These are phyloP conservation scores for Monochamus alternatus DNA, from an alignment of 2,888 invertebrate genomes.

Conservation along the genomic window DNA sequence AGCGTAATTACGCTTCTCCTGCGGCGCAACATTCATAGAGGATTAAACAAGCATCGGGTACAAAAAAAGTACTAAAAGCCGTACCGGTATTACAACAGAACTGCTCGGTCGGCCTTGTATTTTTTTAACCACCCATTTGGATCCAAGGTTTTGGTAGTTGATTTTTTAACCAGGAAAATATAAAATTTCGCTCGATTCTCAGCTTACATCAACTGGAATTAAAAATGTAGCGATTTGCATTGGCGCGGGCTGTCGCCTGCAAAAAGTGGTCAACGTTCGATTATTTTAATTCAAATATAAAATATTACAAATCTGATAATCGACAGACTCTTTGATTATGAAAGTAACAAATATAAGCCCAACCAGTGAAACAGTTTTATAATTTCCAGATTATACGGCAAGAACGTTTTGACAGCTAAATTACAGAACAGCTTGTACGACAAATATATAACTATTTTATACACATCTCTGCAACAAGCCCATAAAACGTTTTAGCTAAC, in stretches of 20 bases:
- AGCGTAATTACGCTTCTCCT: background rate
- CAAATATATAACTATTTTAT: too few relatives aligned
- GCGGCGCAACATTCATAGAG: background rate
- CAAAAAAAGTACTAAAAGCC: conserved; percentile 2
- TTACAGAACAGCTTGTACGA: too few relatives aligned
- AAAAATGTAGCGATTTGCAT: background rate
- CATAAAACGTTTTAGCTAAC: too few relatives aligned
- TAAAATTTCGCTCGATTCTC: conserved; percentile 1
- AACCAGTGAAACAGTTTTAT: too few relatives aligned
- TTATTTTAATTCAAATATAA: background rate
- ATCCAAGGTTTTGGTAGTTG: background rate
- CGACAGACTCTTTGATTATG: too few relatives aligned
- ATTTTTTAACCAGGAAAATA: conserved; percentile 19
- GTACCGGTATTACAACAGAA: conserved; percentile 9
- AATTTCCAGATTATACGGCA: too few relatives aligned
- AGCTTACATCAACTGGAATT: conserved; percentile 8
- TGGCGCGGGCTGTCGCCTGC: too few relatives aligned
- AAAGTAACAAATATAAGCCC: too few relatives aligned
- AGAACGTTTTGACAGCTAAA: too few relatives aligned
- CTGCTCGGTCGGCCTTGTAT: conserved; percentile 8
- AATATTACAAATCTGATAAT: too few relatives aligned
- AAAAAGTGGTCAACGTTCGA: background rate
- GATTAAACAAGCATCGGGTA: conserved; percentile 4
- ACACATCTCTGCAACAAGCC: too few relatives aligned
- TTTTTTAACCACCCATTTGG: conserved; percentile 9